Conservation (phyloP, 2,888 invertebrate species). For the Frankliniella intonsa region DNA sequence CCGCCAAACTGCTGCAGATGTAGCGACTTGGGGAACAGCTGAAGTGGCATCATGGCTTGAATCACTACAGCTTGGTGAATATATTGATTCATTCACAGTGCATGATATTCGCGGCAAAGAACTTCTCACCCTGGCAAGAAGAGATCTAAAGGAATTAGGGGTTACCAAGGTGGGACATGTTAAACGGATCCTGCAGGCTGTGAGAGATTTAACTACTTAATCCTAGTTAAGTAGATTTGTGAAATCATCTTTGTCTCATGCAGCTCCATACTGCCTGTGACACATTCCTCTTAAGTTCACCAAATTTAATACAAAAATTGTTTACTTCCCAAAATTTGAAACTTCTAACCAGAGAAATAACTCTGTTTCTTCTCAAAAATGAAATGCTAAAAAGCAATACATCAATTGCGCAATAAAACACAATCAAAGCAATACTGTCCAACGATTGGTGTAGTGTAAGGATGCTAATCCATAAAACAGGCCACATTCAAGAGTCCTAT, state of each 20-base stretch:
- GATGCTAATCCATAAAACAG: not conserved
- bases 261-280: not conserved
- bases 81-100: conserved; percentile 81
- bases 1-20: conserved; percentile 48
- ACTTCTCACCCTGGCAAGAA: conserved; percentile 75
- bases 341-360: not conserved
- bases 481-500: not conserved
- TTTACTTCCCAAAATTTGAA: not conserved
- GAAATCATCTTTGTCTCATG: not conserved
- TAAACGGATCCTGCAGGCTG: conserved; percentile 88
- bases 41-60: conserved; percentile 86
- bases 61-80: conserved; percentile 81
- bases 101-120: conserved; percentile 92
- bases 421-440: not conserved
- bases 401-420: not conserved
- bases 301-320: not conserved
- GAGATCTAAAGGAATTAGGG: conserved; percentile 86
- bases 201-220: conserved; percentile 63
- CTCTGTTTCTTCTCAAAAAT: not conserved
- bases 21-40: conserved; percentile 73
- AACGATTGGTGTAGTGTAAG: not conserved
- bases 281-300: not conserved
- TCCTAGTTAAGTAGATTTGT: not conserved
- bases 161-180: conserved; percentile 94
- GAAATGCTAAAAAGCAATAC: not conserved